phyloP scores from a whole-genome alignment of 1,140 invertebrate species.

The Drosophila guanche region DNA sequence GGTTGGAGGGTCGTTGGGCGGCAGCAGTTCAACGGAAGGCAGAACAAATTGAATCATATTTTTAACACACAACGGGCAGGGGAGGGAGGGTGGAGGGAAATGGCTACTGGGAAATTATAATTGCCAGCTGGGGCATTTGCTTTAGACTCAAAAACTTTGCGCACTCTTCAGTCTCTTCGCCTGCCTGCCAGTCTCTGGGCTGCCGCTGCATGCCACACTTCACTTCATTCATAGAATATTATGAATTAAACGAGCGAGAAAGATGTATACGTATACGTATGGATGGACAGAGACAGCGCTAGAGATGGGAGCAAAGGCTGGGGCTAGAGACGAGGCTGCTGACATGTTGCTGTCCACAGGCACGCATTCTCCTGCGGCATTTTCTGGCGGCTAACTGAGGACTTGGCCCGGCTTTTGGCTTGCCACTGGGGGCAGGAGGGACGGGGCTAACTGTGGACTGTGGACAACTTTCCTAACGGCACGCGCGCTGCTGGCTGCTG shows the following conservation, averaged over 20 bases:
- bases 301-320: not conserved
- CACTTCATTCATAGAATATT: slow-evolving; percentile 69
- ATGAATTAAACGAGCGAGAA: slow-evolving; percentile 50
- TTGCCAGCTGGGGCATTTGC: slow-evolving; percentile 73
- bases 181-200: not conserved
- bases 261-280: slow-evolving; percentile 1
- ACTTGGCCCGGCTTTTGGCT: slow-evolving; percentile 26
- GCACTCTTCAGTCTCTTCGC: not conserved
- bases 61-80: slow-evolving; percentile 56
- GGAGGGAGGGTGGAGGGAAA: too few relatives aligned
- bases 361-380: slow-evolving; percentile 77
- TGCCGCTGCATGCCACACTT: slow-evolving; percentile 33
- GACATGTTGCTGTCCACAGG: slow-evolving; percentile 80
- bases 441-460: slow-evolving; percentile 20
- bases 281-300: slow-evolving; percentile 5
- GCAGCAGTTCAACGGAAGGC: slow-evolving; percentile 22
- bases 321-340: slow-evolving; percentile 63
- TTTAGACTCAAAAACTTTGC: slow-evolving; percentile 35
- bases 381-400: slow-evolving; percentile 41
- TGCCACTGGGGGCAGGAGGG: slow-evolving; percentile 31
- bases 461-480: slow-evolving; percentile 73
- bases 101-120: slow-evolving; percentile 61
- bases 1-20: slow-evolving; percentile 18
- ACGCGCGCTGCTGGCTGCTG: slow-evolving; percentile 57
- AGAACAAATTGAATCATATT: slow-evolving; percentile 77